Evolutionary conservation across 2,113 vertebrate species (phyloP).

Genomic region (Redunca redunca): DNA sequence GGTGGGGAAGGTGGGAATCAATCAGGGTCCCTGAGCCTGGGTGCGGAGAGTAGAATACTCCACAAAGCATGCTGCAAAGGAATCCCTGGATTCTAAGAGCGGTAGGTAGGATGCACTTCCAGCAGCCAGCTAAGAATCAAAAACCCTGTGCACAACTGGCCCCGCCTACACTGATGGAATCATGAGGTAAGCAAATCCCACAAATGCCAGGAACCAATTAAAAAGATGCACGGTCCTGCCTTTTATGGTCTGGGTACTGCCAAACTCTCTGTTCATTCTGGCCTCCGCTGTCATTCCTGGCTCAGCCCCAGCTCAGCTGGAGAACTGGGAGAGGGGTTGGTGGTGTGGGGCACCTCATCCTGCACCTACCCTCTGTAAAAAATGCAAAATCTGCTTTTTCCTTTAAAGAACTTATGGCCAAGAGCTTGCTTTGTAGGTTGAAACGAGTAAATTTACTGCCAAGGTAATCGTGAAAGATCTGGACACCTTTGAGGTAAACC

Average conservation of each 20-base stretch:
- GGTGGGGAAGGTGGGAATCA: too few relatives aligned
- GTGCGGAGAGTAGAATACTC: background rate
- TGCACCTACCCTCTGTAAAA: background rate
- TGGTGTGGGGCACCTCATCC: rapidly evolving
- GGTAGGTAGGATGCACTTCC: background rate
- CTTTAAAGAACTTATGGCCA: background rate
- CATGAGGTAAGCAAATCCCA: background rate
- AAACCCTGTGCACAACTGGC: background rate
- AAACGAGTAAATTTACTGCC: background rate
- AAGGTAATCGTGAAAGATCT: background rate
- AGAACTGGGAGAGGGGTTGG: background rate
- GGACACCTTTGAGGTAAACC: background rate
- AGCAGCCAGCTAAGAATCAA: background rate
- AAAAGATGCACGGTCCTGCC: background rate
- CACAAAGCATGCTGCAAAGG: background rate
- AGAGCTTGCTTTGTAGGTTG: background rate
- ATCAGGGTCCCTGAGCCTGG: background rate
- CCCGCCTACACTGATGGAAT: background rate
- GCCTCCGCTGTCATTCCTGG: background rate
- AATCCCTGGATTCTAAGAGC: background rate
- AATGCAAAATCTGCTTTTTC: background rate
- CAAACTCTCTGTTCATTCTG: background rate
- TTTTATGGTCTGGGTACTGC: background rate
- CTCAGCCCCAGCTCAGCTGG: background rate
- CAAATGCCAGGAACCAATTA: background rate